Evolutionary conservation across 2,888 invertebrate genomes (phyloP), one percentile per base, ranked within the genome.

Genomic region (Rugalucina vietnamica): DNA sequence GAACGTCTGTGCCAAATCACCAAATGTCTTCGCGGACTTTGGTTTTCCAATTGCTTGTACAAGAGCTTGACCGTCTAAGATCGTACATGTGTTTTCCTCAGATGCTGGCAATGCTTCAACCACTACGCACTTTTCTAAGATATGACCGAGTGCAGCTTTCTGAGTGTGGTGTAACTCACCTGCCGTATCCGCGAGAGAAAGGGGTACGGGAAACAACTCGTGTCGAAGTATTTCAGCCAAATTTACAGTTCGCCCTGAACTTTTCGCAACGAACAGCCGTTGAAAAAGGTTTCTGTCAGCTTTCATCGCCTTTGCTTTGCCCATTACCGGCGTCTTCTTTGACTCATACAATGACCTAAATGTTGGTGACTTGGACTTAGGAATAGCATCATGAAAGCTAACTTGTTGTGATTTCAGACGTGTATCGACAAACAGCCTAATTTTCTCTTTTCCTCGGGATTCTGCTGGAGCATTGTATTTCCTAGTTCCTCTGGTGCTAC

Each of bases 11-110:
- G 73, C 43, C 18, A 24, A 29, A n/a, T 73, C 73, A 14, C 73
- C 73, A 50, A 73, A 73, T 49, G 49, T 49, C 18, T 43, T 32
- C n/a, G 73, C 73, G 27, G 49, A 43, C 12, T 43, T 50, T 50
- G 49, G 73, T 50, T 73, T 73, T 4, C 73, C 73, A 50, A 73
- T 73, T 32, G 73, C 73, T 27, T 72, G 72, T 12, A 37, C 36
- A 43, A 72, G 72, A n/a, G 43, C 27, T 43, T 39, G 27, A 24
- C 49, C 73, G 24, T 73, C 73, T 24, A 73, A n/a, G 21, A 73
- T 43, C 10, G 73, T 73, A 27, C 73, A 73, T 29, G 73, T 73
- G 27, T 24, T 24, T 49, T 3, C 49, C 21, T 21, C 73, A 73
- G n/a, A 29, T 29, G 43, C 43, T 10, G 49, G 73, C 12, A 32